phyloP scores from a whole-genome alignment of 2,888 invertebrate species.

The Iselma pallidipennis region DNA sequence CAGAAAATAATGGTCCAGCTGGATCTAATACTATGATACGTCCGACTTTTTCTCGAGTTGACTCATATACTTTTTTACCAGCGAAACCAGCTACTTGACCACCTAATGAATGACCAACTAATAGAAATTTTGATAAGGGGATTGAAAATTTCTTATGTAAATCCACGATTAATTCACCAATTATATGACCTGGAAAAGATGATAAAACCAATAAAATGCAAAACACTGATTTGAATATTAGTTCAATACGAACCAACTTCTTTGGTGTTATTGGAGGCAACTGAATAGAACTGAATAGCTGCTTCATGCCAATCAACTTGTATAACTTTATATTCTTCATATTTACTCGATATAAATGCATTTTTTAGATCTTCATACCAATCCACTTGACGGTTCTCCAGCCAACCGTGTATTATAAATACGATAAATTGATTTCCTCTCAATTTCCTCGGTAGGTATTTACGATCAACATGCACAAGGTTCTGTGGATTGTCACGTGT shows the following conservation, averaged over 20 bases:
- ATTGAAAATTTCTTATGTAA: constrained; percentile 36
- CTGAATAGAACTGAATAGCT: constrained; percentile 38
- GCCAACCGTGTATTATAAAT: constrained; percentile 45
- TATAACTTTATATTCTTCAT: constrained; percentile 34
- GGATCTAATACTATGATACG: constrained; percentile 44
- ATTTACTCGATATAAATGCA: constrained; percentile 35
- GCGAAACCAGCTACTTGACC: constrained; percentile 42
- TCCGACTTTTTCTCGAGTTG: constrained; percentile 32
- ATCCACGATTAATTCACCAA: constrained; percentile 36
- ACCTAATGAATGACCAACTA: constrained; percentile 45
- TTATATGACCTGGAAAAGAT: constrained; percentile 34
- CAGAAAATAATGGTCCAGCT: constrained; percentile 41
- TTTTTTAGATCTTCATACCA: constrained; percentile 42
- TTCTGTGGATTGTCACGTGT: constrained; percentile 31
- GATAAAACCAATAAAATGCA: background rate
- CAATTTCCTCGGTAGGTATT: constrained; percentile 28
- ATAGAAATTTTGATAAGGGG: constrained; percentile 33
- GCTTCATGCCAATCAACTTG: constrained; percentile 43
- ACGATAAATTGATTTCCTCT: constrained; percentile 29
- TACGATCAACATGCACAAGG: constrained; percentile 28
- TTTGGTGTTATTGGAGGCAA: constrained; percentile 41
- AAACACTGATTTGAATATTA: background rate
- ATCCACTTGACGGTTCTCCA: constrained; percentile 29
- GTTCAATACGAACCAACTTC: constrained; percentile 40
- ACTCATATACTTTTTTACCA: constrained; percentile 37